A percentile compares a stretch with the other conserved stretches of the same genome.
These are phyloP conservation scores for Centropus unirufus DNA, from an alignment of 2,113 vertebrate genomes.

Conservation along the genomic window DNA sequence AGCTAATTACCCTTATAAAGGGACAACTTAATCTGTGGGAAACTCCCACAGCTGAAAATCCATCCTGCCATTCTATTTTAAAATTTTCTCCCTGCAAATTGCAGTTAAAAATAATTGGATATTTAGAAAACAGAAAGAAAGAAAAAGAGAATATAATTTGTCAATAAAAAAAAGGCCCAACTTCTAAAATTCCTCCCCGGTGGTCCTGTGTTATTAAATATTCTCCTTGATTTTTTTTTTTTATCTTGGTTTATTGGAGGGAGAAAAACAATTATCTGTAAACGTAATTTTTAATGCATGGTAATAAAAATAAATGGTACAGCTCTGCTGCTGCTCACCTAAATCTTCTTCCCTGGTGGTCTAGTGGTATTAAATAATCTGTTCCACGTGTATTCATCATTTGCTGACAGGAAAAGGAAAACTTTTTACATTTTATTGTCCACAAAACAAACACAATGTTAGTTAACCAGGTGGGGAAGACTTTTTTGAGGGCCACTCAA, in stretches of 20 bases:
- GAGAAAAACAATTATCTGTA: slow-evolving; percentile 89
- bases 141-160: slow-evolving; percentile 75
- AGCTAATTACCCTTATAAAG: slow-evolving; percentile 75
- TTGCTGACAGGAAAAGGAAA: slow-evolving; percentile 82
- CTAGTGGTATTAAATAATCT: slow-evolving; percentile 86
- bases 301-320: slow-evolving; percentile 89
- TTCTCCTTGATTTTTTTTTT: slow-evolving; percentile 77
- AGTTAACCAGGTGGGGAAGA: slow-evolving; percentile 64
- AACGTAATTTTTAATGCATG: slow-evolving; percentile 87
- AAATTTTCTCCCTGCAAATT: slow-evolving; percentile 69
- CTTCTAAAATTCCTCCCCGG: slow-evolving; percentile 80
- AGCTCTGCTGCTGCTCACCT: slow-evolving; percentile 84
- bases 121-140: slow-evolving; percentile 35
- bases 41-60: slow-evolving; percentile 62
- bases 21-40: slow-evolving; percentile 66
- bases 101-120: slow-evolving; percentile 75
- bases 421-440: slow-evolving; percentile 81
- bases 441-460: slow-evolving; percentile 71
- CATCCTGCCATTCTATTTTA: slow-evolving; percentile 48
- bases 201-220: slow-evolving; percentile 86
- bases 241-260: slow-evolving; percentile 83
- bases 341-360: slow-evolving; percentile 89
- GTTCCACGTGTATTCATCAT: slow-evolving; percentile 85
- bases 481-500: slow-evolving; percentile 61
- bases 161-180: slow-evolving; percentile 74